These are phyloP conservation scores for Eurosta solidaginis DNA, from an alignment of 1,140 invertebrate genomes.

Conservation along the genomic window DNA sequence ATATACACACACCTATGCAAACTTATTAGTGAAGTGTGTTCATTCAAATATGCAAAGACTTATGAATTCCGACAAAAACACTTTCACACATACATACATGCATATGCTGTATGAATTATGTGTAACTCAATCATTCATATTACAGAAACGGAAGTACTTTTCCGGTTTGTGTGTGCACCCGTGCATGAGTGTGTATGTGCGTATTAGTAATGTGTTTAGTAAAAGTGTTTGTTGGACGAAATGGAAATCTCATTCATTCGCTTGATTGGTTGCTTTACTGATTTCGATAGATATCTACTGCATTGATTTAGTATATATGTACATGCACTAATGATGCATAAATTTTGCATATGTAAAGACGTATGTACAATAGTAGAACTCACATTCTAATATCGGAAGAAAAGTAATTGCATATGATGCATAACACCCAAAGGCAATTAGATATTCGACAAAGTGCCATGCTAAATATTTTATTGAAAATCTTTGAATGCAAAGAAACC, in stretches of 20 bases:
- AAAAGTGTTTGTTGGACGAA: neutral
- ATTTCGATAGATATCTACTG: neutral
- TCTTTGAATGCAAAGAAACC: too few species aligned
- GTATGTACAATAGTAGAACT: too few species aligned
- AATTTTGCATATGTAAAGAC: neutral
- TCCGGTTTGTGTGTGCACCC: neutral
- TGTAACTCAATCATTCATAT: neutral
- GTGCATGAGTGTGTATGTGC: neutral
- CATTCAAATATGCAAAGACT: neutral
- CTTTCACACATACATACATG: neutral
- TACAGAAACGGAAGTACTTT: neutral
- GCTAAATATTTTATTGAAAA: neutral
- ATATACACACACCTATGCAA: neutral
- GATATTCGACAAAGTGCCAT: neutral
- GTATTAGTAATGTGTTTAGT: neutral
- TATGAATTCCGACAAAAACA: neutral
- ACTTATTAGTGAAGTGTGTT: too few species aligned
- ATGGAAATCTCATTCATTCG: slow-evolving; percentile 13
- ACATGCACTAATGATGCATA: neutral
- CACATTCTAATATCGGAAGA: too few species aligned
- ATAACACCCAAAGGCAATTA: neutral
- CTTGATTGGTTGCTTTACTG: slow-evolving; percentile 9
- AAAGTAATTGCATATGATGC: neutral
- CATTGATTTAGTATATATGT: neutral
- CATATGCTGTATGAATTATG: neutral